Evolutionary conservation across 2,888 invertebrate species (phyloP).

Genomic region (Sialis lutaria): DNA sequence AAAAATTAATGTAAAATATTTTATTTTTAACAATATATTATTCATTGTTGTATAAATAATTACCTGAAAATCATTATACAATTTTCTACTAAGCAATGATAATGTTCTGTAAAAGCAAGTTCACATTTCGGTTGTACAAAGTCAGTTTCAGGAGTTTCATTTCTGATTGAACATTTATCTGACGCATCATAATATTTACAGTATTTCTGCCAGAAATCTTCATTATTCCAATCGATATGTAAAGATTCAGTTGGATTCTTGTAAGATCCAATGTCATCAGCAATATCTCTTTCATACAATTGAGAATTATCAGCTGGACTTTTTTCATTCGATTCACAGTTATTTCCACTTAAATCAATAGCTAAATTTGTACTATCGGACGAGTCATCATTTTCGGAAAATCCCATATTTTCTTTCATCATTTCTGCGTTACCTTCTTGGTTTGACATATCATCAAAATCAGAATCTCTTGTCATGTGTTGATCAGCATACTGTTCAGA

Average conservation of each 20-base stretch:
- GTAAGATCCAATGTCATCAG: conserved; percentile 4
- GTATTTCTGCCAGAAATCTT: conserved; percentile 38
- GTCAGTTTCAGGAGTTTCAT: conserved; percentile 13
- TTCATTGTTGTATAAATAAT: conserved; percentile 11
- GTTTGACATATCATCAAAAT: neutral
- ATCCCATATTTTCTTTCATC: neutral
- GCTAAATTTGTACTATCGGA: conserved; percentile 13
- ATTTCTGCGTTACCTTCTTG: neutral
- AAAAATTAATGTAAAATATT: neutral
- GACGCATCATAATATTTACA: conserved; percentile 27
- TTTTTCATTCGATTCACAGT: neutral
- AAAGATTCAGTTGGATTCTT: neutral
- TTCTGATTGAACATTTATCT: conserved; percentile 17
- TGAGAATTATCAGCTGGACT: neutral
- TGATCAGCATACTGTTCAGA: neutral
- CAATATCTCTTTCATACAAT: conserved; percentile 5
- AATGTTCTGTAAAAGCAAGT: conserved; percentile 62
- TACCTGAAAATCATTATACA: conserved; percentile 58
- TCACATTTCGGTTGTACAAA: conserved; percentile 26
- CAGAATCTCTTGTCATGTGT: neutral
- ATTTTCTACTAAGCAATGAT: conserved; percentile 65
- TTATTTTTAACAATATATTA: neutral
- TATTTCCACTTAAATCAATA: conserved; percentile 20
- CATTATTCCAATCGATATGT: conserved; percentile 19
- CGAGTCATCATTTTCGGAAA: neutral